Evolutionary conservation across 1,140 invertebrate species (phyloP).

Genomic region (Daktulosphaira vitifoliae): DNA sequence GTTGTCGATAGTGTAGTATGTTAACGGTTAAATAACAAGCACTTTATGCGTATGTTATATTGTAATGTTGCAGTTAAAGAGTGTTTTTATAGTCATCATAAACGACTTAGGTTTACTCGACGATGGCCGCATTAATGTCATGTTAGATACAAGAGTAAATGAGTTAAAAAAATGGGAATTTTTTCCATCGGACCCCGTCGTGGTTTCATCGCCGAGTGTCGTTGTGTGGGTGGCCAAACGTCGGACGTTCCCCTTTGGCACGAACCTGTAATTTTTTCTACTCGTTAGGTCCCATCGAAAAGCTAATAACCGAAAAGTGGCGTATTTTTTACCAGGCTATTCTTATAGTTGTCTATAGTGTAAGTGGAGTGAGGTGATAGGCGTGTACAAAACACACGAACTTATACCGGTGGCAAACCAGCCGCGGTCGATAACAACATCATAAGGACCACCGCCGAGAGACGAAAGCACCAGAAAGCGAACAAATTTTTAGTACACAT

Average conservation of each 20-base stretch:
- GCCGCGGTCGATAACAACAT: neutral
- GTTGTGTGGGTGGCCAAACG: neutral
- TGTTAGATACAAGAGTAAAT: too few species aligned
- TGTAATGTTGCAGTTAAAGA: too few species aligned
- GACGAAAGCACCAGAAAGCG: too few species aligned
- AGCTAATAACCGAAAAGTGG: conserved; percentile 6
- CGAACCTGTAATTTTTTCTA: conserved; percentile 25
- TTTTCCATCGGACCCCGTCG: too few species aligned
- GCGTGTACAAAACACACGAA: conserved; percentile 20
- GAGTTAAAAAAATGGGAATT: too few species aligned
- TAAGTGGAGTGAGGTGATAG: neutral
- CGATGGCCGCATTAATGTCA: too few species aligned
- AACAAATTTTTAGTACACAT: too few species aligned
- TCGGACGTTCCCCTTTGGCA: conserved; percentile 28
- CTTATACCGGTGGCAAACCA: conserved; percentile 29
- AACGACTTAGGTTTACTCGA: too few species aligned
- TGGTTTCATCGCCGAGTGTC: neutral
- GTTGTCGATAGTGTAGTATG: too few species aligned
- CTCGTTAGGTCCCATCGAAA: neutral
- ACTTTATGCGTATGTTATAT: too few species aligned
- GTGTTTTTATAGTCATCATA: too few species aligned
- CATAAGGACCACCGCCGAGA: neutral
- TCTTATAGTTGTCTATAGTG: neutral
- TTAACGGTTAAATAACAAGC: too few species aligned
- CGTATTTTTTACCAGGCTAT: neutral